Percentiles rank a stretch among this genome's conserved stretches.
These are phyloP conservation scores for Mormoops blainvillei DNA, from an alignment of 2,113 vertebrate genomes.

Conservation along the genomic window DNA sequence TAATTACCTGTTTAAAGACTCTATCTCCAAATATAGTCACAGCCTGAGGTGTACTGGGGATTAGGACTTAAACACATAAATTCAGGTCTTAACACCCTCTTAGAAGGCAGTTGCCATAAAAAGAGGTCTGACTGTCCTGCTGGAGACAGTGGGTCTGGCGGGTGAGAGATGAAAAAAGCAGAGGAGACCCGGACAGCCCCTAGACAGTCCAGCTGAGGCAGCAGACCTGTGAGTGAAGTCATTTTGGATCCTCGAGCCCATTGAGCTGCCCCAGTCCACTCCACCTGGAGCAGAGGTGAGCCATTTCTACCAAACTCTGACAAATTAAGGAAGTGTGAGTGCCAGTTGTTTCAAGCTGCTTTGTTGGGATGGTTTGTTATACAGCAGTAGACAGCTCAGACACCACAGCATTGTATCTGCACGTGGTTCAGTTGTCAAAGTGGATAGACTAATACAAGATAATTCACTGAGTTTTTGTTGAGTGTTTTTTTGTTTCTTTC, in stretches of 20 bases:
- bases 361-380: background rate
- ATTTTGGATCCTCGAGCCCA: too few relatives aligned
- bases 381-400: background rate
- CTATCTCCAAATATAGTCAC: background rate
- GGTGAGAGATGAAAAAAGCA: background rate
- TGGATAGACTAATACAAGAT: background rate
- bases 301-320: background rate
- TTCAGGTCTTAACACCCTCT: background rate
- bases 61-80: background rate
- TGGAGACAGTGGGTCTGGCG: background rate
- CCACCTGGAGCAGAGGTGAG: background rate
- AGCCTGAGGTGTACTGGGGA: background rate
- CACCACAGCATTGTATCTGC: fast-evolving
- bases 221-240: background rate
- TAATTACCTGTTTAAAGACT: background rate
- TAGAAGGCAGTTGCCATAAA: background rate
- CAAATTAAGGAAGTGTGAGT: background rate
- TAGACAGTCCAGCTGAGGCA: background rate
- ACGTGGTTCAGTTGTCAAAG: background rate
- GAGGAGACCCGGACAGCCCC: background rate
- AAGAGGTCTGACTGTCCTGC: background rate
- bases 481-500: background rate
- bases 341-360: background rate
- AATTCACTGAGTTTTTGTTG: background rate
- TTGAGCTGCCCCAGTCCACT: background rate